Conservation (phyloP, 1,140 invertebrate genomes). For the Penaeus indicus region DNA sequence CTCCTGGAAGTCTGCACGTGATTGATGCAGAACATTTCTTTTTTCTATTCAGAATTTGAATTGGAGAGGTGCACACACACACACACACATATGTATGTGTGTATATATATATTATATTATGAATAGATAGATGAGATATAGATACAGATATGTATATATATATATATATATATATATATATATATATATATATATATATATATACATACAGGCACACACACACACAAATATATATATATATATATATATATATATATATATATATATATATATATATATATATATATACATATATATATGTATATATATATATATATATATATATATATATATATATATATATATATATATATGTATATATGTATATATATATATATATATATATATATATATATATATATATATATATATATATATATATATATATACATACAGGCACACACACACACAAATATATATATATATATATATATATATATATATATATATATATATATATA, state of each 20-base stretch:
- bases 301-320: constrained; percentile 24
- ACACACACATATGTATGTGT: not conserved
- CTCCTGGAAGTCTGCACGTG: no score
- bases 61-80: not conserved
- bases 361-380: constrained; percentile 5
- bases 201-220: not conserved
- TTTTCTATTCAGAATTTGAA: not conserved
- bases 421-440: constrained; percentile 18
- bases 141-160: not conserved
- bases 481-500: constrained; percentile 19
- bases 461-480: constrained; percentile 8
- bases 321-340: not conserved
- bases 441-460: no score
- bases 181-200: not conserved
- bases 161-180: not conserved
- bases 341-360: not conserved
- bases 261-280: not conserved
- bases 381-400: constrained; percentile 5
- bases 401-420: constrained; percentile 29
- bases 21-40: not conserved
- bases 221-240: constrained; percentile 8
- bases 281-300: not conserved
- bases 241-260: constrained; percentile 17
- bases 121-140: not conserved
- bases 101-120: not conserved